phyloP scores from a whole-genome alignment of 2,113 vertebrate species.

The Rhinolophus ferrumequinum region DNA sequence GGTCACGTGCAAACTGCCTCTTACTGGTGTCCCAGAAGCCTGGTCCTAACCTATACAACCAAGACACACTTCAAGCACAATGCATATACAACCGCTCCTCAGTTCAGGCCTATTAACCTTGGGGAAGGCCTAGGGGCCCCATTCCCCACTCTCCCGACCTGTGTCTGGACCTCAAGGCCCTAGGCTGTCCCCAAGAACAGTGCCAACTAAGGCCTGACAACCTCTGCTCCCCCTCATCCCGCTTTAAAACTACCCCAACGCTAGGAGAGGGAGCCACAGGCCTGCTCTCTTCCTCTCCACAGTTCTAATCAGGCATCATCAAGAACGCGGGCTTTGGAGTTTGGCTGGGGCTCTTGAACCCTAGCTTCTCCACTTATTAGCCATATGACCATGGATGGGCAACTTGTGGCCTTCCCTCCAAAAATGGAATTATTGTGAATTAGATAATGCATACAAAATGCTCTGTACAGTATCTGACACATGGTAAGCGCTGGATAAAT shows the following conservation, averaged over 20 bases:
- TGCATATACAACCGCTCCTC: neutral
- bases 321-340: neutral
- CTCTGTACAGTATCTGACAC: neutral
- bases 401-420: neutral
- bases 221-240: neutral
- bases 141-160: neutral
- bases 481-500: neutral
- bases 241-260: neutral
- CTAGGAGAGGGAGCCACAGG: neutral
- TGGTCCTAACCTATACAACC: neutral
- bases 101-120: neutral
- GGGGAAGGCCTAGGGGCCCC: neutral
- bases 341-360: neutral
- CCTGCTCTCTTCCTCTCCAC: neutral
- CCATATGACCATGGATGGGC: neutral
- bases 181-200: neutral
- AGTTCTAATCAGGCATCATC: neutral
- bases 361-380: neutral
- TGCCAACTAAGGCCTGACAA: neutral
- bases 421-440: neutral
- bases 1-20: neutral
- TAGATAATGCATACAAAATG: neutral
- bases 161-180: neutral
- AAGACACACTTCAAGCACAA: neutral
- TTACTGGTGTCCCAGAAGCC: neutral